Percentiles rank a stretch among this genome's conserved stretches.
Evolutionary conservation across 2,888 invertebrate genomes (phyloP).

Genomic region (Litoditis marina): DNA sequence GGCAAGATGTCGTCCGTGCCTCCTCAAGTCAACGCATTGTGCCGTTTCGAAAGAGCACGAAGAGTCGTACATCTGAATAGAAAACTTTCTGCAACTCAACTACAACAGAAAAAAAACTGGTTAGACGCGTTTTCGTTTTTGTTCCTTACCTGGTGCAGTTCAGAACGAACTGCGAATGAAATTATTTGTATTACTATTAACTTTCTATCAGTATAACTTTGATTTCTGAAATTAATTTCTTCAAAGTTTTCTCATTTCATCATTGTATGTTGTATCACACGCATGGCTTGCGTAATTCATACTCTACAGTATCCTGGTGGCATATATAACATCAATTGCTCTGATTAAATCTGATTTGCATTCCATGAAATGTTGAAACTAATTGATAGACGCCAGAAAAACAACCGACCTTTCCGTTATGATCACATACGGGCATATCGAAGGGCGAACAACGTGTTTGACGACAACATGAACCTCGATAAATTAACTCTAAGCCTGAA

Average conservation of each 20-base stretch:
- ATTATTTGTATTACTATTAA: no score
- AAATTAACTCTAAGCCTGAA: constrained; percentile 22
- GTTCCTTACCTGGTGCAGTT: no score
- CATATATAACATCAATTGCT: no score
- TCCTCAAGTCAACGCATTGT: constrained; percentile 36
- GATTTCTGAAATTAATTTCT: no score
- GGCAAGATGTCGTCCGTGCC: constrained; percentile 28
- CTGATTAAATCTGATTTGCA: neutral
- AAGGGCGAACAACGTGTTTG: constrained; percentile 36
- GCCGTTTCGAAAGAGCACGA: constrained; percentile 37
- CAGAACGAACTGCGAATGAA: no score
- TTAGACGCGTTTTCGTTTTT: no score
- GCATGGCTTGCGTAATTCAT: no score
- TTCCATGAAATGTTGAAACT: neutral
- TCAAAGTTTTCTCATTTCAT: no score
- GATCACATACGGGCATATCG: constrained; percentile 40
- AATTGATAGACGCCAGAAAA: neutral
- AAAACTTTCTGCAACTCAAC: neutral
- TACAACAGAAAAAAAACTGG: neutral
- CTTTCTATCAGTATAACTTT: no score
- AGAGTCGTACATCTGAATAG: constrained; percentile 34
- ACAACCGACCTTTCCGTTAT: constrained; percentile 32
- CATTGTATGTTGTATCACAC: no score
- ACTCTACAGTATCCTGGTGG: no score
- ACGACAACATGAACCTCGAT: constrained; percentile 40